These are phyloP conservation scores for Cryptoleucopteryx plumbea DNA, from an alignment of 2,113 vertebrate genomes.

Conservation along the genomic window DNA sequence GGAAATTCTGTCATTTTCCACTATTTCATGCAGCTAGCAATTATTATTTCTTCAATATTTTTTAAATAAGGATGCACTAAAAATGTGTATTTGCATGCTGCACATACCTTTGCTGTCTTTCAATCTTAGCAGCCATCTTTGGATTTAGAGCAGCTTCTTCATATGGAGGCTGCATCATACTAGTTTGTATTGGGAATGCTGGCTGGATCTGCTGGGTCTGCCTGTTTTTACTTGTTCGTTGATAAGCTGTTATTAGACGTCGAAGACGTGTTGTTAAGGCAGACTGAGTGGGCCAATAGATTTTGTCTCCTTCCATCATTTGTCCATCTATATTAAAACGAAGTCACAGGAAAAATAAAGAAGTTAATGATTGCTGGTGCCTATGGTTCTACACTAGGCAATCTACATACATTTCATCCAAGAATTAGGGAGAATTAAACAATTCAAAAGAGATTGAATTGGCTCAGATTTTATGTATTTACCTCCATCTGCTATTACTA, in stretches of 20 bases:
- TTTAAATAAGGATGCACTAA: fast-evolving
- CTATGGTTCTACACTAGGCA: not conserved
- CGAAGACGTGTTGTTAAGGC: conserved; percentile 92
- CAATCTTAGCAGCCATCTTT: conserved; percentile 97
- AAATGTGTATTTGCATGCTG: not conserved
- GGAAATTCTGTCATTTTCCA: not conserved
- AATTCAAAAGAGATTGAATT: not conserved
- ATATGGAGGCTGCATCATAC: conserved; percentile 77
- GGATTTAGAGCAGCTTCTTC: conserved; percentile 87
- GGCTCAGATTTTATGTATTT: not conserved
- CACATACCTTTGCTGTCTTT: conserved; percentile 91
- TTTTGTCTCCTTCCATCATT: conserved; percentile 80
- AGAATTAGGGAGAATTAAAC: not conserved
- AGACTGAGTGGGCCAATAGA: conserved; percentile 94
- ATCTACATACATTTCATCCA: not conserved
- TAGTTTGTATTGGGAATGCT: conserved; percentile 77
- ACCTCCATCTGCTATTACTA: conserved; percentile 91
- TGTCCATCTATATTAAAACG: conserved; percentile 74
- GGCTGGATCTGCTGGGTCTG: conserved; percentile 90
- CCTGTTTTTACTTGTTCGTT: conserved; percentile 91
- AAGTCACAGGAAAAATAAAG: not conserved
- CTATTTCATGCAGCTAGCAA: not conserved
- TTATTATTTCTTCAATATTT: not conserved
- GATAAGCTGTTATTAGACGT: conserved; percentile 94
- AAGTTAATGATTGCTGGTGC: not conserved